Evolutionary conservation across 2,888 invertebrate species (phyloP).

Genomic region (Drosophila atripex): DNA sequence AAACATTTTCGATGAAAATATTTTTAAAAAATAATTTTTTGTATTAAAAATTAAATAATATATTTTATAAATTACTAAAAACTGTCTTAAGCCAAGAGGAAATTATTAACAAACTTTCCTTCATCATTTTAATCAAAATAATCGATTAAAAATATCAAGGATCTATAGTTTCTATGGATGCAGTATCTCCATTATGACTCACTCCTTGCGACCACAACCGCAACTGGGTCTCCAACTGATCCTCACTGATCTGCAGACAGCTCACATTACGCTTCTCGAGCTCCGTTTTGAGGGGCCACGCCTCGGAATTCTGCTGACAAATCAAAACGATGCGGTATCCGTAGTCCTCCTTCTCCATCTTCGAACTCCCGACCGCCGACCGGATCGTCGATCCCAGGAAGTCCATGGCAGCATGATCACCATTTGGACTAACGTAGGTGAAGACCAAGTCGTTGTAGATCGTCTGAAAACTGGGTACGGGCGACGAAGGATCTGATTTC

Average conservation of each 20-base stretch:
- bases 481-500: background rate
- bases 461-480: conserved; percentile 1
- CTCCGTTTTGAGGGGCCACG: conserved; percentile 10
- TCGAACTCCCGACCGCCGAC: background rate
- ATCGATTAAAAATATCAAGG: no score
- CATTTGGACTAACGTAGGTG: background rate
- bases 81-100: no score
- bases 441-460: background rate
- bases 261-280: conserved; percentile 8
- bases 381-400: conserved; percentile 8
- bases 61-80: no score
- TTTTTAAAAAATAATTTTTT: no score
- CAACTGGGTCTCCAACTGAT: background rate
- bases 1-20: no score
- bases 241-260: background rate
- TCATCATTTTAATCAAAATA: no score
- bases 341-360: background rate
- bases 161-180: no score
- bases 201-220: conserved; percentile 17
- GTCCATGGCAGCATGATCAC: background rate
- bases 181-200: background rate
- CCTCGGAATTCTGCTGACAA: conserved; percentile 24
- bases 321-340: conserved; percentile 7
- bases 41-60: no score
- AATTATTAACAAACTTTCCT: no score